phyloP scores from a whole-genome alignment of 2,113 vertebrate genomes.

The Nyctibius bracteatus region DNA sequence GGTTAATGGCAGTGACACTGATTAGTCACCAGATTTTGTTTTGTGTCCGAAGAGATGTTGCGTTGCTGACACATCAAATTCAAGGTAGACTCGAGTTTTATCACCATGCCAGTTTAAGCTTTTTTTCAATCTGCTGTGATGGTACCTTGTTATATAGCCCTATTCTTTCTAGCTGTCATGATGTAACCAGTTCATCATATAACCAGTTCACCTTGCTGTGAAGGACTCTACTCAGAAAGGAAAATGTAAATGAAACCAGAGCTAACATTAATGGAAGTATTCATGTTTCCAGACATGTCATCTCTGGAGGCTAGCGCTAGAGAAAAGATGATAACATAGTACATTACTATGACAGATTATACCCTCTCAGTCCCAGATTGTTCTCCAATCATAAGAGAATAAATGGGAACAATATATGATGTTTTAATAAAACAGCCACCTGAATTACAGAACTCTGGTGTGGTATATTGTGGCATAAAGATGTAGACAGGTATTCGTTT shows the following conservation, averaged over 20 bases:
- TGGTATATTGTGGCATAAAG: background rate
- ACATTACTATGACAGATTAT: background rate
- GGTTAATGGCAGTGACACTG: constrained; percentile 2
- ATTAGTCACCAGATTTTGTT: background rate
- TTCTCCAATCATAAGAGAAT: background rate
- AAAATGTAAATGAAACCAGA: background rate
- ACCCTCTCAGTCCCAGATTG: background rate
- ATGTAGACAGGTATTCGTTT: background rate
- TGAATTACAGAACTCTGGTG: background rate
- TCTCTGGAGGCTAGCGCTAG: background rate
- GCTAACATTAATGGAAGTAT: background rate
- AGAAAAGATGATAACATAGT: constrained; percentile 10
- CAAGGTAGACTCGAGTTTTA: background rate
- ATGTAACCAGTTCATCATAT: background rate
- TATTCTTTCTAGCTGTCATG: background rate
- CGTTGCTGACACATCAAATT: background rate
- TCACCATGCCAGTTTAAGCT: background rate
- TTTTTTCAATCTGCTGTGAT: background rate
- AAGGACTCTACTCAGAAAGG: background rate
- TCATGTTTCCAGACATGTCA: constrained; percentile 1
- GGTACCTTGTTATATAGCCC: rapidly evolving
- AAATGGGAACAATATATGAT: background rate
- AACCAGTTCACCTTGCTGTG: background rate
- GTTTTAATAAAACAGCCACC: background rate
- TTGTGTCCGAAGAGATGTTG: background rate